A percentile compares a stretch with the other conserved stretches of the same genome.
Evolutionary conservation across 2,797 vertebrate species (phyloP).

Genomic region (Perodicticus potto): DNA sequence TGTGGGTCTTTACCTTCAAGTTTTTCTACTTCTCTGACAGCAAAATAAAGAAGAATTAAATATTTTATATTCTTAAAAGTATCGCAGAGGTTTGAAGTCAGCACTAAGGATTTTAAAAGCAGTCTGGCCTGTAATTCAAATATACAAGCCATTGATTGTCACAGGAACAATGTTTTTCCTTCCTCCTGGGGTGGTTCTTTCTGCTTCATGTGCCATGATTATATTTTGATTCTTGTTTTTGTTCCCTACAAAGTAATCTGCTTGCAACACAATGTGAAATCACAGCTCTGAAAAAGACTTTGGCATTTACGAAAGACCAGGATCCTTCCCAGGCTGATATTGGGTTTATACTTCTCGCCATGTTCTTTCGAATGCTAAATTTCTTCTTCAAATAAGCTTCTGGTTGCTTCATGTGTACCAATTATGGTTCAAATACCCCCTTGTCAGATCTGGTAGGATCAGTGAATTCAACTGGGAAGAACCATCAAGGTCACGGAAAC

Average conservation of each 20-base stretch:
- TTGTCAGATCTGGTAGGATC: not conserved
- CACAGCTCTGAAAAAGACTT: not conserved
- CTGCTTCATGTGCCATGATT: not conserved
- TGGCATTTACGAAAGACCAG: conserved; percentile 24
- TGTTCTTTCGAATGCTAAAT: conserved; percentile 23
- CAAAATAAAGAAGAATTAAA: not conserved
- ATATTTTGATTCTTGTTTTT: conserved; percentile 6
- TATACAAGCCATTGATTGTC: not conserved
- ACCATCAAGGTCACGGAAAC: not conserved
- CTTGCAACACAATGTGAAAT: not conserved
- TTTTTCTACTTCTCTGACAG: not conserved
- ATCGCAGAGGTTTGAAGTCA: not conserved
- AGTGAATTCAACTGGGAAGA: not conserved
- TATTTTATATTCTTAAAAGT: not conserved
- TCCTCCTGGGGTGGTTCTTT: not conserved
- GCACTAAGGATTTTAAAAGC: not conserved
- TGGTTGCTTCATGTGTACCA: not conserved
- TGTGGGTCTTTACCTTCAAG: not conserved
- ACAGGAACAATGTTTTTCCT: not conserved
- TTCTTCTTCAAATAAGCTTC: conserved; percentile 37
- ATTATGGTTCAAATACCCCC: not conserved
- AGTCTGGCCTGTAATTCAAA: not conserved
- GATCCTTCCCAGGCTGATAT: not conserved
- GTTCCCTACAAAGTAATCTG: not conserved
- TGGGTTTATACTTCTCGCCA: conserved; percentile 11